These are phyloP conservation scores for Episyrphus balteatus DNA, from an alignment of 1,140 invertebrate species.

Conservation along the genomic window DNA sequence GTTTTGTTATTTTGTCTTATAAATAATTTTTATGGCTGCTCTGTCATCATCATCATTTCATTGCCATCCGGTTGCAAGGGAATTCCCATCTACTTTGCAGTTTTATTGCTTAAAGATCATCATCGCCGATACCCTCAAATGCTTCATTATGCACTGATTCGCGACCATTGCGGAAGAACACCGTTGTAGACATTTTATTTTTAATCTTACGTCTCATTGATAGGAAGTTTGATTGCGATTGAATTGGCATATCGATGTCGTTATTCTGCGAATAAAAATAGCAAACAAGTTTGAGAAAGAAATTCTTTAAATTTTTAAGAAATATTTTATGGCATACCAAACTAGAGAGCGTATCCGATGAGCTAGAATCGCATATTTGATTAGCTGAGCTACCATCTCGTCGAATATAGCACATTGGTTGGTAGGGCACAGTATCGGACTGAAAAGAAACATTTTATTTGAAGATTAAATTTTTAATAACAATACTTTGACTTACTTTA, in stretches of 20 bases:
- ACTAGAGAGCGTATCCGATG: constrained; percentile 13
- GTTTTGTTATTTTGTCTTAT: no score
- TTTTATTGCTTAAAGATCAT: constrained; percentile 50
- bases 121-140: constrained; percentile 82
- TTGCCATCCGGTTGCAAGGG: no score
- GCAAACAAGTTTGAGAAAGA: no score
- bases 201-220: constrained; percentile 45
- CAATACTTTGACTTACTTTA: no score
- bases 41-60: no score
- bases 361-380: constrained; percentile 4
- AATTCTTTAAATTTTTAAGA: no score
- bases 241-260: constrained; percentile 3
- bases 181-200: constrained; percentile 42
- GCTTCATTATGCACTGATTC: constrained; percentile 75
- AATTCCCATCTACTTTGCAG: no score
- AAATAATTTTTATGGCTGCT: no score
- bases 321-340: constrained; percentile 8
- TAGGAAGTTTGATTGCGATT: constrained; percentile 31
- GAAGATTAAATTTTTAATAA: background rate
- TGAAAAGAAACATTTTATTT: background rate
- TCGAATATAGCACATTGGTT: constrained; percentile 44
- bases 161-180: constrained; percentile 48
- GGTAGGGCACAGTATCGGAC: constrained; percentile 5
- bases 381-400: constrained; percentile 37
- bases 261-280: background rate